Evolutionary conservation across 2,797 vertebrate genomes (phyloP), one percentile per base, ranked within the genome.

Genomic region (Phalanger gymnotis): DNA sequence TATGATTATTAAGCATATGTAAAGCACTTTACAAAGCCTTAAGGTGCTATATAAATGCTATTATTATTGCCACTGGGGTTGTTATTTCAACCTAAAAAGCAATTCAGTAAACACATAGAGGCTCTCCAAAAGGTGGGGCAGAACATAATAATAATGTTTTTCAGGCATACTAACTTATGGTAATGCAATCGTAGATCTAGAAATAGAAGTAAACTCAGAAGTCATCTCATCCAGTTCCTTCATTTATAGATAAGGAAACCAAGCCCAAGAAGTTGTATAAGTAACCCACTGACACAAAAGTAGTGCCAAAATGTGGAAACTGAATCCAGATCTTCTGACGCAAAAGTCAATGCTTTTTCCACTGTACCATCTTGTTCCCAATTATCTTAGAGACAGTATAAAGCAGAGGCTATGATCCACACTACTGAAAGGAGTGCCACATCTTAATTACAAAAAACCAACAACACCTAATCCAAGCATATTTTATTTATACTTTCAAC

Each of bases 251-350:
- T 53, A 19, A 53, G 13, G 0, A 93, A 93, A 81, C 28, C 54
- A 5, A 89, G 3, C 27, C 90, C 1, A 95, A 54, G 89, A 93
- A 90, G 92, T 19, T 57, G 93, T 95, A 25, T 87, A 94, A 94
- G 1, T 92, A 10, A 73, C 10, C 92, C 90, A 81, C 54, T 92
- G 5, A 16, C 12, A 0, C 27, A 91, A 90, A 14, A n/a, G n/a
- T 66, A 52, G 10, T 52, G 89, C 7, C 47, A 53, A 56, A 19
- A 55, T 31, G 91, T 2, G 25, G 53, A 12, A 54, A 16, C 66
- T 40, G 47, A 92, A 61, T 11, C 51, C 73, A 55, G n/a, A 0
- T 53, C 31, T 1, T 53, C 54, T 73, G 6, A 13, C 22, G 31
- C 22, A 54, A 40, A 55, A 22, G 4, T 89, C 51, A 95, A 54